Conservation (phyloP, 2,113 vertebrate genomes). For the Sander lucioperca region DNA sequence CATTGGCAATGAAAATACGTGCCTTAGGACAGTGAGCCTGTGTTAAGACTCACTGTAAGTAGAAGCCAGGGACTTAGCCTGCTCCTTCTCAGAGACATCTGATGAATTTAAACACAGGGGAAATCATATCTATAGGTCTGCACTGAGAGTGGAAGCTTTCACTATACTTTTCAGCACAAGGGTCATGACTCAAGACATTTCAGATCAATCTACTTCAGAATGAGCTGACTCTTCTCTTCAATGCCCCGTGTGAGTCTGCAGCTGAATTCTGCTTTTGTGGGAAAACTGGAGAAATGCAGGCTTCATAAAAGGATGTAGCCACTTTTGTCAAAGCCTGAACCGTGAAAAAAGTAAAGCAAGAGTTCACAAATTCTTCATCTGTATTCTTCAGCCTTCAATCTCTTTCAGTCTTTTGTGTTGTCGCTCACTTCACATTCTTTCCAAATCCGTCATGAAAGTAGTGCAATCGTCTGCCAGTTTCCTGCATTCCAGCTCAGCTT, state of each 20-base stretch:
- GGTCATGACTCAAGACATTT: background rate
- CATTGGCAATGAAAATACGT: slow-evolving; percentile 1
- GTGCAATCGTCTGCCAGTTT: slow-evolving; percentile 25
- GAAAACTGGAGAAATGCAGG: background rate
- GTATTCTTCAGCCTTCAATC: background rate
- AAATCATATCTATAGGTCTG: slow-evolving; percentile 1
- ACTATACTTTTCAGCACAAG: background rate
- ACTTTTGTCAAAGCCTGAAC: background rate
- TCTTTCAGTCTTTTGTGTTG: slow-evolving; percentile 14
- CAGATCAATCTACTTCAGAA: background rate
- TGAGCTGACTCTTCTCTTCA: background rate
- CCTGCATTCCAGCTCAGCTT: slow-evolving; percentile 54
- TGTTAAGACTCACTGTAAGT: background rate
- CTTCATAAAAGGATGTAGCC: background rate
- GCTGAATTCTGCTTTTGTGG: background rate
- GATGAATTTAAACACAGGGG: slow-evolving; percentile 12
- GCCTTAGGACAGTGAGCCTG: slow-evolving; percentile 10
- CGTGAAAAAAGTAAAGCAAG: background rate
- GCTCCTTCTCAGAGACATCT: background rate
- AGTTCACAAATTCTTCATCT: background rate
- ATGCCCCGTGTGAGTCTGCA: background rate
- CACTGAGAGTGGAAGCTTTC: background rate
- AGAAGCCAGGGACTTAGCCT: background rate
- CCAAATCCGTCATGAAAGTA: background rate
- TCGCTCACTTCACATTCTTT: background rate